A percentile compares a stretch with the other conserved stretches of the same genome.
These are phyloP conservation scores for Mustelus asterias DNA, from an alignment of 2,113 vertebrate species.

Conservation along the genomic window DNA sequence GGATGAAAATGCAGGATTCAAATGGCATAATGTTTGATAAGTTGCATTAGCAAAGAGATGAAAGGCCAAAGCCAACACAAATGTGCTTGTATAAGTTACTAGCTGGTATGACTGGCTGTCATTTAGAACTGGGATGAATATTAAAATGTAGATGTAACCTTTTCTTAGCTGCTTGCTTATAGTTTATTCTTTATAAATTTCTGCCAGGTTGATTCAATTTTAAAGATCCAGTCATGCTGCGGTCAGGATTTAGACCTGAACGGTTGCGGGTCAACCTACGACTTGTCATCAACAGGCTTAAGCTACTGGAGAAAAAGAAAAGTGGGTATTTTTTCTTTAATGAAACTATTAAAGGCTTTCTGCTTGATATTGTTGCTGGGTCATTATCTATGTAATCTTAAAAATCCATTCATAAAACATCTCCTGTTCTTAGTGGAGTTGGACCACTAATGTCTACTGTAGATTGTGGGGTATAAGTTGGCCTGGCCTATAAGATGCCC, in stretches of 20 bases:
- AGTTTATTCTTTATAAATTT: not conserved
- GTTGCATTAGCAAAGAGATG: not conserved
- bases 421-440: not conserved
- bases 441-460: not conserved
- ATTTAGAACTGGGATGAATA: not conserved
- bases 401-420: not conserved
- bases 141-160: not conserved
- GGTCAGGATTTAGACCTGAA: constrained; percentile 88
- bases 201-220: not conserved
- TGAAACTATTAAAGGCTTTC: not conserved
- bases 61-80: not conserved
- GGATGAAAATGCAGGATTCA: not conserved
- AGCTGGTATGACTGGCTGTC: not conserved
- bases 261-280: constrained; percentile 89
- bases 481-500: no score
- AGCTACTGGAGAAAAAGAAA: constrained; percentile 97
- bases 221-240: constrained; percentile 62
- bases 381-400: not conserved
- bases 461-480: no score
- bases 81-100: not conserved
- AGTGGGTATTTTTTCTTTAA: constrained; percentile 65
- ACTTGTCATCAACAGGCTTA: constrained; percentile 92
- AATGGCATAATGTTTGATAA: not conserved
- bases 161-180: not conserved
- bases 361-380: not conserved